phyloP scores from a whole-genome alignment of 2,113 vertebrate genomes.

The Cygnus atratus region DNA sequence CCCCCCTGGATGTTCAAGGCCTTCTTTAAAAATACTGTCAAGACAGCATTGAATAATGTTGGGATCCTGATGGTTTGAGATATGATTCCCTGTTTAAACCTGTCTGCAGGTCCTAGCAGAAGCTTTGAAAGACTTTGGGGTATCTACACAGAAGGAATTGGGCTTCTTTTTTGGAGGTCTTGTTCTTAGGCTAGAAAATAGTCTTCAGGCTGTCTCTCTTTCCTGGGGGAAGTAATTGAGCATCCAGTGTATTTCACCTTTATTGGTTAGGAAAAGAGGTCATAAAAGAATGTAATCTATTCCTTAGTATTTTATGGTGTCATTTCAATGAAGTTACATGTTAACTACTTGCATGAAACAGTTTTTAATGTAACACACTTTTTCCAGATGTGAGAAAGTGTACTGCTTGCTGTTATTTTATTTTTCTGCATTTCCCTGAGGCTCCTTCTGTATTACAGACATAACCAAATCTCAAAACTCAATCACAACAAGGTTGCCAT shows the following conservation, averaged over 20 bases:
- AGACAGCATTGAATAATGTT: background rate
- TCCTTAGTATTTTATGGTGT: slow-evolving; percentile 27
- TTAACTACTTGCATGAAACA: slow-evolving; percentile 40
- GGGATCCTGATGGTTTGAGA: background rate
- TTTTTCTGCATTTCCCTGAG: background rate
- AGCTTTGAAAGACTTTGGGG: background rate
- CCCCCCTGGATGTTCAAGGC: background rate
- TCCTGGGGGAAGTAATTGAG: background rate
- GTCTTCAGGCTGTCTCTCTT: background rate
- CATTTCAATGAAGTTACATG: slow-evolving; percentile 38
- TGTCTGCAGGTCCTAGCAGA: background rate
- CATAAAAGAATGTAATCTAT: slow-evolving; percentile 34
- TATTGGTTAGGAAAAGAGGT: background rate
- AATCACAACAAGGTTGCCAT: background rate
- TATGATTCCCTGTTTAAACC: background rate
- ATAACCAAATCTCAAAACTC: background rate
- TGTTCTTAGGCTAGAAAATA: background rate
- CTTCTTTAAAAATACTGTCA: background rate
- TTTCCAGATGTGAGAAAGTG: slow-evolving; percentile 42
- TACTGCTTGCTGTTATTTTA: background rate
- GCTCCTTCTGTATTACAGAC: background rate
- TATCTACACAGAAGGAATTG: background rate
- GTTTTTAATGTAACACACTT: slow-evolving; percentile 32
- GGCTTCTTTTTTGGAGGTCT: background rate
- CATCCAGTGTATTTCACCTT: slow-evolving; percentile 4